These are phyloP conservation scores for Drosophila subsilvestris DNA, from an alignment of 2,888 invertebrate species.

Conservation along the genomic window DNA sequence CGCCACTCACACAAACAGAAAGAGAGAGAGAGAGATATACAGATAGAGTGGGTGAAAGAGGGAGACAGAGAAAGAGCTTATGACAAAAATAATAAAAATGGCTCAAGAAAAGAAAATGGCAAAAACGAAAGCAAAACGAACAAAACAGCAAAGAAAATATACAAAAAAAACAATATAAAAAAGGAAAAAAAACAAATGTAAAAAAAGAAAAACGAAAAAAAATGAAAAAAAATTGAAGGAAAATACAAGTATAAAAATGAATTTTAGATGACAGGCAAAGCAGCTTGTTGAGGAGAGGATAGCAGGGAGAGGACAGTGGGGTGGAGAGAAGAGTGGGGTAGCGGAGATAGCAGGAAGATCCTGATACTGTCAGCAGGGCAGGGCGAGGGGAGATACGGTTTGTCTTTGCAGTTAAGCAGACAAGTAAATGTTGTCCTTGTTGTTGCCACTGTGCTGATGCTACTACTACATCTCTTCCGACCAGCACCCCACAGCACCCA, in stretches of 20 bases:
- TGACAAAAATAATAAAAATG: conserved; percentile 81
- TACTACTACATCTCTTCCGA: conserved; percentile 32
- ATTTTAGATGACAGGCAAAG: conserved; percentile 81
- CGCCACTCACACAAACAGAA: conserved; percentile 48
- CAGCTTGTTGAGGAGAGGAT: conserved; percentile 40
- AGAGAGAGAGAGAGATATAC: conserved; percentile 33
- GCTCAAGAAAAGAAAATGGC: conserved; percentile 77
- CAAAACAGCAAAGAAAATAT: conserved; percentile 46
- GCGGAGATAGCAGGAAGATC: neutral
- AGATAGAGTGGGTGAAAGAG: conserved; percentile 17
- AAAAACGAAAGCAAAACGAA: conserved; percentile 32
- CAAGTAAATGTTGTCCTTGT: conserved; percentile 80
- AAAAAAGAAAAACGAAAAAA: conserved; percentile 31
- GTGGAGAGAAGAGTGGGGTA: neutral
- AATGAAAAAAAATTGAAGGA: conserved; percentile 34
- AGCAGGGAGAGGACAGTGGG: neutral
- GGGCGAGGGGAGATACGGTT: conserved; percentile 52
- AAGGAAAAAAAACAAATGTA: conserved; percentile 37
- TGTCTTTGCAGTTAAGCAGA: conserved; percentile 81
- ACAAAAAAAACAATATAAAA: conserved; percentile 79
- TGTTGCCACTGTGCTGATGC: conserved; percentile 57
- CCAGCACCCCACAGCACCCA: conserved; percentile 31
- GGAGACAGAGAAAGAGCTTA: conserved; percentile 48
- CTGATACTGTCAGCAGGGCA: neutral
- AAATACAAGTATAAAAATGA: conserved; percentile 80